Evolutionary conservation across 1,140 invertebrate genomes (phyloP).

Genomic region (Homalodisca vitripennis): DNA sequence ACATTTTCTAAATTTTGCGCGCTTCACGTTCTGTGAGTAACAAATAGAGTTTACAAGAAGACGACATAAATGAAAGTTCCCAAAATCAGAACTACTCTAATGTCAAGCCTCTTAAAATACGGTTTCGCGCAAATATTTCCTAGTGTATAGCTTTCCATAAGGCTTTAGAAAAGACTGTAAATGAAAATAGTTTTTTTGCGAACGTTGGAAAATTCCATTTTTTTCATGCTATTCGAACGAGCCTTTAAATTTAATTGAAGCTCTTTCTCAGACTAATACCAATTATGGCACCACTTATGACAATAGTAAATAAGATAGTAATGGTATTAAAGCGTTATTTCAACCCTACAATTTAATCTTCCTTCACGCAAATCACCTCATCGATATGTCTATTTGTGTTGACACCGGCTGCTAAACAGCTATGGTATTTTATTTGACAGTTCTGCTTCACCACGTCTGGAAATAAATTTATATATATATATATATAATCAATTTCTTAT

Average conservation of each 20-base stretch:
- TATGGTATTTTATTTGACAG: conserved; percentile 6
- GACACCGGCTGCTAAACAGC: conserved; percentile 2
- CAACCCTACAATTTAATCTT: neutral
- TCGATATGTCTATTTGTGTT: conserved; percentile 2
- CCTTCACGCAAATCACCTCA: conserved; percentile 1
- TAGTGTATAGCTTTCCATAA: neutral
- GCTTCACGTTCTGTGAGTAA: neutral
- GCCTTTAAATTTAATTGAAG: neutral
- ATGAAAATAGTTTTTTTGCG: neutral
- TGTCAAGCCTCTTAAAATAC: neutral
- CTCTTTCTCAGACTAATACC: neutral
- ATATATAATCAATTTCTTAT: neutral
- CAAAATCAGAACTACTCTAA: neutral
- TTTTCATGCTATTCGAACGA: neutral
- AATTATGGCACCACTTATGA: neutral
- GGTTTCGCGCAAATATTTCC: neutral
- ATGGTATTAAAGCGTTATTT: neutral
- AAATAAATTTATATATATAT: neutral
- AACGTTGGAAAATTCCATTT: conserved; percentile 8
- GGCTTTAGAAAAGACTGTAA: neutral
- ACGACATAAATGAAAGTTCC: neutral
- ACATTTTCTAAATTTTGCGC: neutral
- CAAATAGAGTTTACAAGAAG: neutral
- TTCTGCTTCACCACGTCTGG: neutral
- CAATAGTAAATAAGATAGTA: too few species aligned